A percentile compares a stretch with the other conserved stretches of the same genome.
Evolutionary conservation across 2,797 vertebrate species (phyloP).

Genomic region (Fratercula arctica): DNA sequence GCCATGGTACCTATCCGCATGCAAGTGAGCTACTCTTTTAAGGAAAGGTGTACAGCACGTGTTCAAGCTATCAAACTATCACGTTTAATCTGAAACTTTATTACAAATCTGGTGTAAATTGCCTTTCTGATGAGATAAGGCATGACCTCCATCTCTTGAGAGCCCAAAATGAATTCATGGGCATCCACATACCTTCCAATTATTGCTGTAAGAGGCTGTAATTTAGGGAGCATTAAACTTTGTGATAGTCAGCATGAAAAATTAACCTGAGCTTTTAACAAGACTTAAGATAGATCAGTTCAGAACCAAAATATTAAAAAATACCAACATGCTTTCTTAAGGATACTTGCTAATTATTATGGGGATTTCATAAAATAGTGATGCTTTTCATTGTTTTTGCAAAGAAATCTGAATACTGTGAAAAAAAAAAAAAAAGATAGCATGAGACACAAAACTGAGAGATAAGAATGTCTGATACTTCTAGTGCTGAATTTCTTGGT

Average conservation of each 20-base stretch:
- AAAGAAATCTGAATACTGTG: neutral
- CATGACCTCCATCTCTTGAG: neutral
- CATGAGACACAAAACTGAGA: neutral
- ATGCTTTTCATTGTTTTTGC: neutral
- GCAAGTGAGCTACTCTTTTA: neutral
- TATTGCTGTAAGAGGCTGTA: neutral
- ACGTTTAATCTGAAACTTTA: slow-evolving; percentile 1
- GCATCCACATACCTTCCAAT: neutral
- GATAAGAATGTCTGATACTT: neutral
- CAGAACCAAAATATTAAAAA: neutral
- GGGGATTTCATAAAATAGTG: neutral
- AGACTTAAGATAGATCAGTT: neutral
- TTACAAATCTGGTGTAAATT: neutral
- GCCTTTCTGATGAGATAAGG: neutral
- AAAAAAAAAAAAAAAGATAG: neutral
- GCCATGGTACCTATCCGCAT: neutral
- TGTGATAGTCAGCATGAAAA: neutral
- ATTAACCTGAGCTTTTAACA: neutral
- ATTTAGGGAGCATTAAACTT: neutral
- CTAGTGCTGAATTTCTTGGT: neutral
- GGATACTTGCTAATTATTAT: neutral
- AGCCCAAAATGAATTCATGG: neutral
- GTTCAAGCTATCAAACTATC: neutral
- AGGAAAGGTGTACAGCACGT: neutral
- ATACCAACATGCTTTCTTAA: neutral